phyloP scores from a whole-genome alignment of 2,113 vertebrate species.

The Epinephelus lanceolatus region DNA sequence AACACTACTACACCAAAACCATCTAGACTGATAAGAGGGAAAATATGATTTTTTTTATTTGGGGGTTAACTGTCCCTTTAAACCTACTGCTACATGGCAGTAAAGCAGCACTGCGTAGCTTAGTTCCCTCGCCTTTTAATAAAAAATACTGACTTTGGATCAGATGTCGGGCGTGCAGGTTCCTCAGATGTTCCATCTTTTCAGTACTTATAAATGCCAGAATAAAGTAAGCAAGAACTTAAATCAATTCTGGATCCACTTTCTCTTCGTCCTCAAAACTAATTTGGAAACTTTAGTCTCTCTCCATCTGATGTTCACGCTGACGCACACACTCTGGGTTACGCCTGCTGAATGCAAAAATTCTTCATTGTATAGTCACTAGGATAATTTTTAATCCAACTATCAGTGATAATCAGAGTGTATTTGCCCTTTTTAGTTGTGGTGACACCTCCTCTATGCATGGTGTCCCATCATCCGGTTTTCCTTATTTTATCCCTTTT shows the following conservation, averaged over 20 bases:
- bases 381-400: background rate
- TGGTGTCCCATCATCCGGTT: background rate
- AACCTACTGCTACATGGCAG: background rate
- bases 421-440: background rate
- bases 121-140: background rate
- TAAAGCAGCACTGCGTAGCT: background rate
- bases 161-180: background rate
- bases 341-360: background rate
- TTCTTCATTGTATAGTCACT: background rate
- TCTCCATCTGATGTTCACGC: constrained; percentile 17
- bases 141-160: constrained; percentile 18
- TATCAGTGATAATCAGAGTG: background rate
- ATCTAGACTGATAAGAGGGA: no score
- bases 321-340: background rate
- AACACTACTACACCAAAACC: no score
- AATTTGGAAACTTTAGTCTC: background rate
- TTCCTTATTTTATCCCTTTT: background rate
- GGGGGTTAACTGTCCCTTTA: no score
- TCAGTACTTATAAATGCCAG: background rate
- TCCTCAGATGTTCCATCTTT: constrained; percentile 6
- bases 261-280: background rate
- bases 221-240: background rate
- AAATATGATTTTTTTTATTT: no score
- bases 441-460: background rate
- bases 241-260: background rate